Evolutionary conservation across 2,797 vertebrate species (phyloP).

Genomic region (Luscinia luscinia): DNA sequence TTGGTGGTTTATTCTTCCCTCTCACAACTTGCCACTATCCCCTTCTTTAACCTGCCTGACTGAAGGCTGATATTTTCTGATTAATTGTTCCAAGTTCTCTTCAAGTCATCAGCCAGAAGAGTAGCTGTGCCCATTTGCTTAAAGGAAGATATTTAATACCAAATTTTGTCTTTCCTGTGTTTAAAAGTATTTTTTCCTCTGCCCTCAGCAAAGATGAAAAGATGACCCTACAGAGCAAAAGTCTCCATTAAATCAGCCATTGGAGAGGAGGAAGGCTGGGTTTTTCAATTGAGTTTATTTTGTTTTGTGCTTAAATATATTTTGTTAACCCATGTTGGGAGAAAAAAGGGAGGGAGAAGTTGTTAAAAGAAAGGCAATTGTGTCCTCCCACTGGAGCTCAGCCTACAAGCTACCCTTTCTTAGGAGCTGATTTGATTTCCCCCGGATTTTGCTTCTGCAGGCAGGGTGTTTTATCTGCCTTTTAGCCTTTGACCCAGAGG

Average conservation of each 20-base stretch:
- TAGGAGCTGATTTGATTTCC: constrained; percentile 19
- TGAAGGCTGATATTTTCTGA: constrained; percentile 13
- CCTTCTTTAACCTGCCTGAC: neutral
- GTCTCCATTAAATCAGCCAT: neutral
- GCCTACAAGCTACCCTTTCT: neutral
- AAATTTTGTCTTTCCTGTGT: constrained; percentile 2
- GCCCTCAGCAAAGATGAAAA: constrained; percentile 28
- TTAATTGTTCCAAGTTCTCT: neutral
- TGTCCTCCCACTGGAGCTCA: neutral
- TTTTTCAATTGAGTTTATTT: constrained; percentile 47
- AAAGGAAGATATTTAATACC: neutral
- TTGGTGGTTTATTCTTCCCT: neutral
- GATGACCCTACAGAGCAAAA: constrained; percentile 15
- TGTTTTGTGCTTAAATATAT: constrained; percentile 46
- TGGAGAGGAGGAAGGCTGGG: neutral
- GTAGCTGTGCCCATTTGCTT: neutral
- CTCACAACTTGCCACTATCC: neutral
- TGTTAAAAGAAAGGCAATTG: constrained; percentile 34
- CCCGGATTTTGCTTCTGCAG: constrained; percentile 37
- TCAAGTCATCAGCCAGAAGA: neutral
- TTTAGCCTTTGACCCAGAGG: constrained; percentile 67
- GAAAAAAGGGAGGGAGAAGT: neutral
- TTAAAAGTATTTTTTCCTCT: constrained; percentile 15
- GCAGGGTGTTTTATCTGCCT: constrained; percentile 59
- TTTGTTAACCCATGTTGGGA: constrained; percentile 12